These are phyloP conservation scores for Nilaparvata lugens DNA, from an alignment of 1,140 invertebrate genomes.

Conservation along the genomic window DNA sequence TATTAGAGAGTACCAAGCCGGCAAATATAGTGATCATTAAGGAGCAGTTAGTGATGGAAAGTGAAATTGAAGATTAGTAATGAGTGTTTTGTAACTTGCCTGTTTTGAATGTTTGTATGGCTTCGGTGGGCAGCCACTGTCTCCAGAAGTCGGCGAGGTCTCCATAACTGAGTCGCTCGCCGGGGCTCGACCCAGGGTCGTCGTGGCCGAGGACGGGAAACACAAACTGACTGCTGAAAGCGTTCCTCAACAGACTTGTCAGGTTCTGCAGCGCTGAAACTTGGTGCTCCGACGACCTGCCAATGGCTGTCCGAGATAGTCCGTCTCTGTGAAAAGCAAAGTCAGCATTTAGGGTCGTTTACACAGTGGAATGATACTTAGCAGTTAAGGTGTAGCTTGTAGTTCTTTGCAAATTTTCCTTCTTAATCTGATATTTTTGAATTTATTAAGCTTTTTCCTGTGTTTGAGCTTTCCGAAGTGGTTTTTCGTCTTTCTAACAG, in stretches of 20 bases:
- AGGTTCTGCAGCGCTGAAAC: slow-evolving; percentile 63
- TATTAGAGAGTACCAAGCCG: no score
- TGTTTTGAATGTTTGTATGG: slow-evolving; percentile 62
- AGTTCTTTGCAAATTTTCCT: no score
- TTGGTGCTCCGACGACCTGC: slow-evolving; percentile 49
- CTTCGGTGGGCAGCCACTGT: slow-evolving; percentile 70
- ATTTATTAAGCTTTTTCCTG: no score
- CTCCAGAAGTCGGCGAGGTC: slow-evolving; percentile 63
- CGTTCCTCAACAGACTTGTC: slow-evolving; percentile 60
- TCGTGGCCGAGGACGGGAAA: slow-evolving; percentile 75
- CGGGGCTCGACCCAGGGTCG: slow-evolving; percentile 49
- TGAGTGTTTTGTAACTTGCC: no score
- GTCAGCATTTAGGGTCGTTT: neutral
- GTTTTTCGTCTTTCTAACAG: no score
- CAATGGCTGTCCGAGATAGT: slow-evolving; percentile 46
- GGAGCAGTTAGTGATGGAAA: no score
- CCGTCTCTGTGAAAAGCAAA: slow-evolving; percentile 46
- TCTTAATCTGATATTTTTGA: no score
- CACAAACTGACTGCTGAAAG: slow-evolving; percentile 71
- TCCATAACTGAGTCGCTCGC: slow-evolving; percentile 34
- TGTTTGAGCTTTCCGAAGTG: no score
- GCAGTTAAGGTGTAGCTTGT: no score
- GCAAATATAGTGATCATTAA: no score
- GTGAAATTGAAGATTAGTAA: no score
- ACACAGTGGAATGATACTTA: no score